Evolutionary conservation across 2,888 invertebrate genomes (phyloP), one percentile per base, ranked within the genome.

Genomic region (Ornithoptera alexandrae): DNA sequence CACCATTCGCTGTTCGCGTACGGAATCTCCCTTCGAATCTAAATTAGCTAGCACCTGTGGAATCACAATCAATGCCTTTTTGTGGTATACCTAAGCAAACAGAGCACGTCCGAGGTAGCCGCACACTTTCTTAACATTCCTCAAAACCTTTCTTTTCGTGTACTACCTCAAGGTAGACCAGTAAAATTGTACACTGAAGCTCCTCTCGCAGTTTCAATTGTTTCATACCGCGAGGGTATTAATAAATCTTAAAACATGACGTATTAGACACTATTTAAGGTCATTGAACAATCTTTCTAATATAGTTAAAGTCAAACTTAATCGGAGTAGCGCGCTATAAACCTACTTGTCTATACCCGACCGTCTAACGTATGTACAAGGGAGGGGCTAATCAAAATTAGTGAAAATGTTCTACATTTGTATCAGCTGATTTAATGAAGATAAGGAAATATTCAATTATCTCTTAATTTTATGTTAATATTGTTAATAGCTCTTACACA

Each of bases 61-160:
- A 87, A 87, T 89, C 80, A 83, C 83, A 86, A 86, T 83, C 78
- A 79, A 74, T 73, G 76, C 77, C 78, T 84, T 84, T 78, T 79
- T 82, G 81, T 83, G 76, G 78, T 79, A 80, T 77, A 77, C 77
- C 77, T 73, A 76, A 71, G 81, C 80, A 88, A 82, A 72, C 86
- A 76, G 81, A 76, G 75, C 89, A 88, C 89, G 88, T 88, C 77
- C 76, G 68, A 72, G 67, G 59, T 56, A 70, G 74, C 75, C 76
- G 80, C 81, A 78, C 81, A 83, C 89, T 89, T 89, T 88, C 89
- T 80, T 86, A 82, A 81, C 85, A 87, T 89, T 85, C 85, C 80
- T 77, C 69, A 61, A 69, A 59, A 70, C 70, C 67, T 65, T 69
- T 63, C 64, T 53, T 69, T 66, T 46, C 50, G 56, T 42, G 62